A percentile compares a stretch with the other conserved stretches of the same genome.
Evolutionary conservation across 2,113 vertebrate species (phyloP).

Genomic region (Piliocolobus tephrosceles): DNA sequence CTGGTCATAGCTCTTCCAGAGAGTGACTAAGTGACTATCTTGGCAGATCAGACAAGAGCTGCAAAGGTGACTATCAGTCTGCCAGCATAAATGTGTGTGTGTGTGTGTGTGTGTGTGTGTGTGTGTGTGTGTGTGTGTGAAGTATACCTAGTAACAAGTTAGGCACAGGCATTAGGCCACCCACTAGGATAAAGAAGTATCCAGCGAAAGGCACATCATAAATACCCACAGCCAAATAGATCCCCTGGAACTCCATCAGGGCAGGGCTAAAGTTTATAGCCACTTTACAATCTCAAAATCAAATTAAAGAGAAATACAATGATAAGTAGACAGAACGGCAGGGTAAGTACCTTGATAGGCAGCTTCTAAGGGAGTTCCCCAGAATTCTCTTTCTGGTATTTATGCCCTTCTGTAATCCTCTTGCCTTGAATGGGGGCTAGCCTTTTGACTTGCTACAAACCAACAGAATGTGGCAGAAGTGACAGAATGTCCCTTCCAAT

Average conservation of each 20-base stretch:
- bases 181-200: background rate
- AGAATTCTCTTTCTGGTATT: background rate
- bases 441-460: background rate
- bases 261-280: background rate
- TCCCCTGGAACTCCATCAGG: background rate
- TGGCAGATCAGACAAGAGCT: background rate
- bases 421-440: background rate
- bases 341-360: background rate
- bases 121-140: too few species aligned
- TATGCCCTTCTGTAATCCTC: background rate
- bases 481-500: background rate
- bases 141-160: background rate
- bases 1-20: background rate
- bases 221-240: background rate
- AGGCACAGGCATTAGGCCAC: background rate
- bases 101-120: too few species aligned
- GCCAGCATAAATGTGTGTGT: background rate
- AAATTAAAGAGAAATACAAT: background rate
- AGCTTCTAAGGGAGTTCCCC: background rate
- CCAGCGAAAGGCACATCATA: background rate
- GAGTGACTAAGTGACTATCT: too few species aligned
- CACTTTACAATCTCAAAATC: background rate
- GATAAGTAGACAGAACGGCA: background rate
- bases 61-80: background rate
- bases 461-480: background rate